A percentile compares a stretch with the other conserved stretches of the same genome.
These are phyloP conservation scores for Conus canariensis DNA, from an alignment of 2,888 invertebrate genomes.

Conservation along the genomic window DNA sequence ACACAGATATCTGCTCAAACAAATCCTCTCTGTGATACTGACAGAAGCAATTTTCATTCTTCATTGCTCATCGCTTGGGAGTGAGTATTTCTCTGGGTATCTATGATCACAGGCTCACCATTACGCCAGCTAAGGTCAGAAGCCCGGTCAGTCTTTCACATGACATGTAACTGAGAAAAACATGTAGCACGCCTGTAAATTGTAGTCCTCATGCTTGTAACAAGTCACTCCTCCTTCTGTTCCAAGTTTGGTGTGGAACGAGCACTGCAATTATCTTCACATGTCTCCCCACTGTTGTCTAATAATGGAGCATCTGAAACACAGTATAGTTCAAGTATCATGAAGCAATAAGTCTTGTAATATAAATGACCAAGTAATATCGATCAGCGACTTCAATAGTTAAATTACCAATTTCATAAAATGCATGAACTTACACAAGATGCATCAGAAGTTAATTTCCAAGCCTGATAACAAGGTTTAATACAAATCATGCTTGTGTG, in stretches of 20 bases:
- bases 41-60: neutral
- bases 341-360: neutral
- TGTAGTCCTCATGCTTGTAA: neutral
- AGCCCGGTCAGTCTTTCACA: neutral
- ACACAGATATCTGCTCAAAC: neutral
- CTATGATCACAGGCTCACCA: neutral
- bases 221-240: conserved; percentile 42
- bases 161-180: neutral
- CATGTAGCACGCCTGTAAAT: neutral
- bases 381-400: too few species aligned
- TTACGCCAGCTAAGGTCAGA: neutral
- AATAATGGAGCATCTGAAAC: conserved; percentile 65
- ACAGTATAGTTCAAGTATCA: neutral
- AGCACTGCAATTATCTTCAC: conserved; percentile 41
- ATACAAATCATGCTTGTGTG: too few species aligned
- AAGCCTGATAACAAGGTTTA: too few species aligned
- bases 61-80: neutral
- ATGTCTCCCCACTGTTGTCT: conserved; percentile 53
- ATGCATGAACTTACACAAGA: too few species aligned
- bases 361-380: neutral
- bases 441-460: too few species aligned
- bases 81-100: conserved; percentile 14
- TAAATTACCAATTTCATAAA: too few species aligned
- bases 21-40: neutral
- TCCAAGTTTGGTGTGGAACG: conserved; percentile 44